A percentile compares a stretch with the other conserved stretches of the same genome.
Evolutionary conservation across 2,113 vertebrate genomes (phyloP).

Genomic region (Sander lucioperca): DNA sequence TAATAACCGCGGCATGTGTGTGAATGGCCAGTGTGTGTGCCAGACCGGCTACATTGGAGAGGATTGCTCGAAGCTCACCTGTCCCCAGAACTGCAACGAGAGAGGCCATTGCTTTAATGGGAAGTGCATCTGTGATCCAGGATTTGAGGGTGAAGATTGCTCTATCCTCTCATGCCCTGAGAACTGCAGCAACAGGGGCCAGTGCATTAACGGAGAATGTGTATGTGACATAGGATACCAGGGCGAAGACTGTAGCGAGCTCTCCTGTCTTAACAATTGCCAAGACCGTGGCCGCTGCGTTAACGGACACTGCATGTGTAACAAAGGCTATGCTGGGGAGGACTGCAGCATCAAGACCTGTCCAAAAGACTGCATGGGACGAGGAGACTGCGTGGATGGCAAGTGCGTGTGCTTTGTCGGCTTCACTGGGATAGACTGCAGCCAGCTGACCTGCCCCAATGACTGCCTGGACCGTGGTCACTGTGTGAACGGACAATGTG

Average conservation of each 20-base stretch:
- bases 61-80: constrained; percentile 89
- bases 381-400: constrained; percentile 88
- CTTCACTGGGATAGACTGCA: constrained; percentile 88
- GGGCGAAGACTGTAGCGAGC: constrained; percentile 89
- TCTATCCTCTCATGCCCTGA: constrained; percentile 88
- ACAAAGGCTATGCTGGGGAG: constrained; percentile 84
- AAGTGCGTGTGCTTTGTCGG: constrained; percentile 87
- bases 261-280: constrained; percentile 90
- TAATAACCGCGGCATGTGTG: constrained; percentile 86
- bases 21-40: constrained; percentile 91
- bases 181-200: constrained; percentile 87
- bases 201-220: constrained; percentile 89
- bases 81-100: constrained; percentile 88
- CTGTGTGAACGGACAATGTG: constrained; percentile 89
- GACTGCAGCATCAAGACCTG: constrained; percentile 90
- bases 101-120: constrained; percentile 90
- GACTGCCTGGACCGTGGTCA: constrained; percentile 88
- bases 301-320: constrained; percentile 87
- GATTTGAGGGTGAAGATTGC: constrained; percentile 89
- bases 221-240: constrained; percentile 87
- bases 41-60: constrained; percentile 88
- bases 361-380: constrained; percentile 87
- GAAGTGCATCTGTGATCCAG: constrained; percentile 91
- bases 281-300: constrained; percentile 85
- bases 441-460: constrained; percentile 85